Evolutionary conservation across 2,888 invertebrate species (phyloP).

Genomic region (Macrophya annulata): DNA sequence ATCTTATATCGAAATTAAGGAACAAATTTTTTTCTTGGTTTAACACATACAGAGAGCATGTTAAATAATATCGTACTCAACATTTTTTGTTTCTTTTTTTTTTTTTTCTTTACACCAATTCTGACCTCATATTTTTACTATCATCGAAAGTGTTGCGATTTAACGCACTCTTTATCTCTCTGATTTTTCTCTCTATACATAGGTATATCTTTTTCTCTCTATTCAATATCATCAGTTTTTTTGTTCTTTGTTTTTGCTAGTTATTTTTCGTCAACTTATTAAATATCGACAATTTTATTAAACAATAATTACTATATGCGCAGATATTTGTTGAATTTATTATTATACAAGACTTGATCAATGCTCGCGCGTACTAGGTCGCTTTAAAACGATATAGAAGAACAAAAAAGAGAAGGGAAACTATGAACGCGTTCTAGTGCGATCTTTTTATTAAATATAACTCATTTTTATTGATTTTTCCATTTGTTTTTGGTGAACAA

Average conservation of each 20-base stretch:
- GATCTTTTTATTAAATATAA: background rate
- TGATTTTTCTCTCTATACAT: background rate
- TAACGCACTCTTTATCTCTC: background rate
- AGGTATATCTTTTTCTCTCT: background rate
- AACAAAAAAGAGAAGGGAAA: background rate
- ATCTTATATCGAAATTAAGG: background rate
- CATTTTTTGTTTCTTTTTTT: background rate
- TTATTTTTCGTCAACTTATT: background rate
- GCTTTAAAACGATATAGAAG: background rate
- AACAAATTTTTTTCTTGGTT: background rate
- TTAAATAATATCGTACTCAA: background rate
- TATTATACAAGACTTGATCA: background rate
- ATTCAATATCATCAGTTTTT: background rate
- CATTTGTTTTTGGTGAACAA: background rate
- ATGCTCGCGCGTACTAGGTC: background rate
- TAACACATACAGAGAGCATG: background rate
- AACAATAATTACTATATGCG: background rate
- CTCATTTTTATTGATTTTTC: background rate
- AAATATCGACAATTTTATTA: background rate
- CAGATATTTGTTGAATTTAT: background rate
- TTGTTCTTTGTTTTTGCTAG: background rate
- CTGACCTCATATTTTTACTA: background rate
- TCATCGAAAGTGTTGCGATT: background rate
- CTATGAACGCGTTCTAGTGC: no score
- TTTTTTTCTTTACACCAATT: background rate